Evolutionary conservation across 2,797 vertebrate species (phyloP).

Genomic region (Austrolebias charrua): DNA sequence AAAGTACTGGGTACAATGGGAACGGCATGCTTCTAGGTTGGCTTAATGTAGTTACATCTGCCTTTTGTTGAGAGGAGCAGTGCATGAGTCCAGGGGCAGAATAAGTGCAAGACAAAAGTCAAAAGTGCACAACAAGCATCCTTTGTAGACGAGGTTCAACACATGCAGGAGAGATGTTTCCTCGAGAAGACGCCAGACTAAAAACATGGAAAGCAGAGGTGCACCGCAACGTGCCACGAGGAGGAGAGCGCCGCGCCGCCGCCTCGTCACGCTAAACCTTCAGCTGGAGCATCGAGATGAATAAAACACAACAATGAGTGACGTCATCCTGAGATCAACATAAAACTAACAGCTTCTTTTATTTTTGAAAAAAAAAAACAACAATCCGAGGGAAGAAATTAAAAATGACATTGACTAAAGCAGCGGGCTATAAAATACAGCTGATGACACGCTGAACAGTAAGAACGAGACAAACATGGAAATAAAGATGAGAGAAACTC

Average conservation of each 20-base stretch:
- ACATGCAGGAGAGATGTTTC: conserved; percentile 13
- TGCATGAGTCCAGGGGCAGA: conserved; percentile 62
- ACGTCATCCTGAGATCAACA: conserved; percentile 10
- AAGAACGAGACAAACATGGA: no score
- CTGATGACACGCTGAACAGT: no score
- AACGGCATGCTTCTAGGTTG: conserved; percentile 61
- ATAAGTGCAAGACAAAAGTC: conserved; percentile 56
- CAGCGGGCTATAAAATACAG: no score
- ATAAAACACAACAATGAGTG: neutral
- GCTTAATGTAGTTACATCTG: conserved; percentile 75
- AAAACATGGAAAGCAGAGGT: conserved; percentile 6
- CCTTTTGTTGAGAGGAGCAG: conserved; percentile 67
- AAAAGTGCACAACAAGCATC: conserved; percentile 54
- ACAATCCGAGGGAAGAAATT: neutral
- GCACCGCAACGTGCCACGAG: neutral
- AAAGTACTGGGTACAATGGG: conserved; percentile 72
- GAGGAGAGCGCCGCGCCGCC: neutral
- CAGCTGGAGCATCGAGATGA: neutral
- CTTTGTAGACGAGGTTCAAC: conserved; percentile 49
- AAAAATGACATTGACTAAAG: no score
- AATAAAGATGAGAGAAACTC: no score
- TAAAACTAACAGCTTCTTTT: neutral
- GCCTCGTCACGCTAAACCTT: neutral
- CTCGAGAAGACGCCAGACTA: neutral
- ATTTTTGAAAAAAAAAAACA: neutral